A percentile compares a stretch with the other conserved stretches of the same genome.
phyloP scores from a whole-genome alignment of 1,140 invertebrate genomes.

The Cydia fagiglandana region DNA sequence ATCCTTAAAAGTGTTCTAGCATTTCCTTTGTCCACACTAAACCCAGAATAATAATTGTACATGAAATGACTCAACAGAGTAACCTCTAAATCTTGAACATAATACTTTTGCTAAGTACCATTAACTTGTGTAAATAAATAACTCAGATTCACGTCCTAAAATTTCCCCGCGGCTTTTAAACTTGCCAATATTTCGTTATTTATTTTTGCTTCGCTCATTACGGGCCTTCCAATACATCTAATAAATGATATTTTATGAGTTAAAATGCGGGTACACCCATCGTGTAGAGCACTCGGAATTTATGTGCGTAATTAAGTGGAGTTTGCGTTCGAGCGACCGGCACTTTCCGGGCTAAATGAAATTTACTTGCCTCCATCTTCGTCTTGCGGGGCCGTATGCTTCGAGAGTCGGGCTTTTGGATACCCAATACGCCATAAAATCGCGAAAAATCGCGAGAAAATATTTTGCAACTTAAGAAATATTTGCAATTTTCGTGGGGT shows the following conservation, averaged over 20 bases:
- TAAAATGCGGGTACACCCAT: slow-evolving; percentile 67
- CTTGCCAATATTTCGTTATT: not conserved
- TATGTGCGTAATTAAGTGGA: slow-evolving; percentile 78
- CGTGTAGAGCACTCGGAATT: slow-evolving; percentile 74
- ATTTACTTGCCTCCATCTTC: slow-evolving; percentile 75
- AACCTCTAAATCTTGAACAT: not conserved
- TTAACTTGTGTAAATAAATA: not conserved
- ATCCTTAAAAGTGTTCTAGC: too few relatives aligned
- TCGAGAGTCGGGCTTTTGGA: not conserved
- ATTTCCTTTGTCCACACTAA: not conserved
- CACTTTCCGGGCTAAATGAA: slow-evolving; percentile 77
- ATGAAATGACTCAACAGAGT: not conserved
- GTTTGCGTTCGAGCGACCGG: slow-evolving; percentile 73
- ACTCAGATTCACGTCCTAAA: not conserved
- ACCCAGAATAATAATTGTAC: not conserved
- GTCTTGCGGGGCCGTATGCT: slow-evolving; percentile 43
- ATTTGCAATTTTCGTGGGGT: not conserved
- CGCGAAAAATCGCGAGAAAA: not conserved
- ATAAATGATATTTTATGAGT: slow-evolving; percentile 61
- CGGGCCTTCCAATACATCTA: slow-evolving; percentile 36
- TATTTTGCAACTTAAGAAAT: not conserved
- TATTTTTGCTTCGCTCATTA: slow-evolving; percentile 3
- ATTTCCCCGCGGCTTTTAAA: slow-evolving; percentile 2
- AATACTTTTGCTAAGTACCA: not conserved
- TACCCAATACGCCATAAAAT: not conserved